Base-by-base conservation (phyloP, 2,888 invertebrate genomes). In the Aquatica leii region DNA sequence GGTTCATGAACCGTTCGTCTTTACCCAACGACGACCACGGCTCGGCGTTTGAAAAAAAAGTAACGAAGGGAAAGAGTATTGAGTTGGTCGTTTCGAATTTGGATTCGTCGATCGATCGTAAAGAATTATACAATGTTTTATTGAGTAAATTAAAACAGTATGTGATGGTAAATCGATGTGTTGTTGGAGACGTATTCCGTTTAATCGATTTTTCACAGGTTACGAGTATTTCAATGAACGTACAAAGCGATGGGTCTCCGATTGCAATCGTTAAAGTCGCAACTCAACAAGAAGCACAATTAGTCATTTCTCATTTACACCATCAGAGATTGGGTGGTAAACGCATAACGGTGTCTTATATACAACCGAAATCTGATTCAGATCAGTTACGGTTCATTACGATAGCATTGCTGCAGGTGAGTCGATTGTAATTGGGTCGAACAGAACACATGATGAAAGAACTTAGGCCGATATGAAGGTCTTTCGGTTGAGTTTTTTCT, bases 231-330 rank as follows among this genome's bases (percentile, higher is more conserved):
- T 85, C 86, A n/a, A 84, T 90, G 50, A 85, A 84, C 69, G 80
- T 84, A 40, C 90, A 88, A 78, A 83, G 86, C 0, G 90, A 91
- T 77, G 90, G 90, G 49, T 87, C 86, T 59, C 85, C 90, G 17
- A 84, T 90, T 2, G 94, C 91, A 0, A 86, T 86, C 17, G 87
- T 95, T 0, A 87, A 87, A 74, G 87, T 95, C 82, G 86, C 62
- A 80, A 87, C 71, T 73, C 78, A 77, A 53, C 87, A 90, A 79
- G 87, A 93, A 67, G 90, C 90, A 0, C 86, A 90, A 56, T 84
- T 87, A 17, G 90, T 91, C 31, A 93, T 95, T 68, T 92, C 94
- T 0, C 90, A 93, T 75, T 84, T 95, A 50, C 95, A 95, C 80
- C 88, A 93, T 59, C 89, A 90, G 61, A 91, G 93, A 76, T 84